Evolutionary conservation across 1,140 invertebrate species (phyloP).

Genomic region (Aphelinus atriplicis): DNA sequence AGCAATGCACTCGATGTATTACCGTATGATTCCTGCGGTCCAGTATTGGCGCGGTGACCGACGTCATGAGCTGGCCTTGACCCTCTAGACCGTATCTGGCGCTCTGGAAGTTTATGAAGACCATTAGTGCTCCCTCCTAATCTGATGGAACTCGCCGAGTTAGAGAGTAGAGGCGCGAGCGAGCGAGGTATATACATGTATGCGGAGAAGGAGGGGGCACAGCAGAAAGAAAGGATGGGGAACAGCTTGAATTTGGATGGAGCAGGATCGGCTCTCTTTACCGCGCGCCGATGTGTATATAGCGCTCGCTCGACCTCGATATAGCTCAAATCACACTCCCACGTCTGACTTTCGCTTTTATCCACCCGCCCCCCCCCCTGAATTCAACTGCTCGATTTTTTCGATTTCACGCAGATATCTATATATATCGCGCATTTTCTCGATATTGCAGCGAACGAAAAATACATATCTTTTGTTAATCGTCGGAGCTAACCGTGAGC

Average conservation of each 20-base stretch:
- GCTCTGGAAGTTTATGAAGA: constrained; percentile 63
- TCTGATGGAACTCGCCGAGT: constrained; percentile 22
- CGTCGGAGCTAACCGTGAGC: no score
- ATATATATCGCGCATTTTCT: no score
- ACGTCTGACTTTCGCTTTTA: not conserved
- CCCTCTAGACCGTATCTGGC: constrained; percentile 75
- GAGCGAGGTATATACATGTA: not conserved
- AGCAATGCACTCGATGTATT: constrained; percentile 51
- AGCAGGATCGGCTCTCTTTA: no score
- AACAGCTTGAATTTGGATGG: no score
- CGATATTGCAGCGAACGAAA: no score
- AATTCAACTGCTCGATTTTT: no score
- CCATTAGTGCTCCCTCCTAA: constrained; percentile 23
- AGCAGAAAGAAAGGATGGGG: no score
- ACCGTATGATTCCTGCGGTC: constrained; percentile 91
- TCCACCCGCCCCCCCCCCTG: no score
- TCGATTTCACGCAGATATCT: no score
- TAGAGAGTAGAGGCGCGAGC: not conserved
- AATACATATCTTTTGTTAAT: no score
- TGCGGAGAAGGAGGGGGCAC: no score
- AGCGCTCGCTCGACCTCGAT: constrained; percentile 1
- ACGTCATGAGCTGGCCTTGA: constrained; percentile 84
- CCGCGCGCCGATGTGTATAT: no score
- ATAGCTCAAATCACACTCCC: not conserved
- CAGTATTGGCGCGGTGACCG: constrained; percentile 91